Conservation (phyloP, 2,797 vertebrate genomes). For the Xiphophorus birchmanni region DNA sequence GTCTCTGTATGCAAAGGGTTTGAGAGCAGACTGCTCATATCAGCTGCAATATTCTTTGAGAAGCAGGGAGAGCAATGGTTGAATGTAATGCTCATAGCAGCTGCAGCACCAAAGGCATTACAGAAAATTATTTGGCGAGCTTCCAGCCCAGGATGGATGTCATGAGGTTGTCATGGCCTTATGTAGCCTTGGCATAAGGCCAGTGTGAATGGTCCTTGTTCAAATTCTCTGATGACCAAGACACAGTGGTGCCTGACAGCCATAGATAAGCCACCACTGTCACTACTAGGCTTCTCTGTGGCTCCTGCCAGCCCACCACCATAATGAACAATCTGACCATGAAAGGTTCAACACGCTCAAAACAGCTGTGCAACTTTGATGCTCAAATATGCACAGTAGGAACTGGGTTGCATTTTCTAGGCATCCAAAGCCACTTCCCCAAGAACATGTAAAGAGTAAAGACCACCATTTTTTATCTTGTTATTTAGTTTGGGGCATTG, state of each 20-base stretch:
- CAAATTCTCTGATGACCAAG: neutral
- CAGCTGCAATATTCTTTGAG: neutral
- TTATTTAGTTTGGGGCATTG: neutral
- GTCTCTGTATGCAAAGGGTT: neutral
- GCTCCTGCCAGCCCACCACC: neutral
- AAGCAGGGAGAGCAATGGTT: neutral
- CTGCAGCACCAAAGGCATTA: neutral
- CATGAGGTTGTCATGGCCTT: neutral
- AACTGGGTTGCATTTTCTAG: neutral
- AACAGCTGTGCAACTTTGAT: neutral
- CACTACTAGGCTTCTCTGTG: neutral
- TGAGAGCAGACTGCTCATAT: neutral
- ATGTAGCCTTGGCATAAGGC: neutral
- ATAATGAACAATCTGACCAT: neutral
- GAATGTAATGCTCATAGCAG: neutral
- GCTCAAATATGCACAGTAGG: neutral
- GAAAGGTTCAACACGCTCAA: neutral
- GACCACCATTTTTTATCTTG: neutral
- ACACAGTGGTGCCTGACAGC: constrained; percentile 6
- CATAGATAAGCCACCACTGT: constrained; percentile 1
- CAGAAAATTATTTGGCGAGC: neutral
- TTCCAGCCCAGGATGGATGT: neutral
- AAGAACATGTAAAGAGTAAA: neutral
- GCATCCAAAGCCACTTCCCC: neutral
- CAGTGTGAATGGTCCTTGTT: neutral